Base-by-base conservation (phyloP, 2,888 invertebrate species). In the Melangyna quadrimaculata region DNA sequence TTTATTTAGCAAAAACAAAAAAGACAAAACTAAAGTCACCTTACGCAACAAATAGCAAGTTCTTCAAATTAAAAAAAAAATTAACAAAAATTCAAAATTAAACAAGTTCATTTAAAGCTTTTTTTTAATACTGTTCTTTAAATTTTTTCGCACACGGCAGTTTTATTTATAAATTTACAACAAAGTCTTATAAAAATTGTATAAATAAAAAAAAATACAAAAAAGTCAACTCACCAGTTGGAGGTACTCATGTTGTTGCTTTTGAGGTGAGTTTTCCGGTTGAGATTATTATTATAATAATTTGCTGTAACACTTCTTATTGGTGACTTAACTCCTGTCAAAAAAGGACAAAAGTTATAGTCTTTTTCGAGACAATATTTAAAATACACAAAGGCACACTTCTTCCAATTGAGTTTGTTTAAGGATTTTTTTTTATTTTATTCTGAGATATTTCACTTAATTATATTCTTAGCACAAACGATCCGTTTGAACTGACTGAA, bases 401-500 rank as follows among this genome's bases (percentile, higher is more conserved):
- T 70, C 78, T 71, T 70, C 71, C 78, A 78, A 70, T 63, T 61
- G 24, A 61, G 61, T 53, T 63, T 55, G 53, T 63, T 63, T 43
- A 14, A 45, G 45, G 29, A 51, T 63, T 55, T 59, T 14, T 61
- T 27, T 61, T 22, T 61, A 14, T 53, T 8, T 19, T 3, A n/a
- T 29, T 48, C 32, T 17, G 2, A n/a, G 32, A n/a, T 51, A 67
- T 45, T 65, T 65, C n/a, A 29, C 45, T 35, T n/a, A 10, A 43
- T 5, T 69, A 59, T 59, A 59, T 59, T 69, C 12, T 69, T 63
- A 55, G 72, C 61, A 61, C 72, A 65, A 27, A 29, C 59, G 69
- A 78, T 73, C 82, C 63, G 73, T 73, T 63, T 32, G 14, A 45
- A 74, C 55, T 73, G 80, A 74, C 63, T 61, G 61, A 69, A 67